Percentiles rank a stretch among this genome's conserved stretches.
Evolutionary conservation across 2,888 invertebrate species (phyloP).

Genomic region (Caradrina kadenii): DNA sequence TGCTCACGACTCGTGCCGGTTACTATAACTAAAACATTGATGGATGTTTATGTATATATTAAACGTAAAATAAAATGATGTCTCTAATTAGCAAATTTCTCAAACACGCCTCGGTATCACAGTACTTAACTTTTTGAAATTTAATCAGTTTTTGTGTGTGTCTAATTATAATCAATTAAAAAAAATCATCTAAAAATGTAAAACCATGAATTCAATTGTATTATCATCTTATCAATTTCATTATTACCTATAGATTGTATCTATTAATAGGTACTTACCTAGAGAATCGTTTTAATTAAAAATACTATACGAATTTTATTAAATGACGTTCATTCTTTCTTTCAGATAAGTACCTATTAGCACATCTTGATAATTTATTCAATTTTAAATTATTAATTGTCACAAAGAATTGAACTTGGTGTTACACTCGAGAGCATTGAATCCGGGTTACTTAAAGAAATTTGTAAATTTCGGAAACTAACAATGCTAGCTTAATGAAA

Average conservation of each 20-base stretch:
- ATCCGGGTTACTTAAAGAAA: no score
- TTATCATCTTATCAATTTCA: constrained; percentile 6
- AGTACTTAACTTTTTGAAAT: no score
- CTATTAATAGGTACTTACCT: constrained; percentile 32
- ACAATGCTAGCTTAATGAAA: no score
- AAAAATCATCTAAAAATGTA: constrained; percentile 3
- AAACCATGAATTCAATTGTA: background rate
- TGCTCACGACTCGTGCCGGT: no score
- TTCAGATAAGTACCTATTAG: constrained; percentile 22
- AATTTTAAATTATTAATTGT: background rate
- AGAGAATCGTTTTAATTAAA: constrained; percentile 13
- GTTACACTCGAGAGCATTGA: no score
- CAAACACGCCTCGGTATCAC: no score
- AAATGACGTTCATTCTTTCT: constrained; percentile 7
- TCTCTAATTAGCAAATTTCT: background rate
- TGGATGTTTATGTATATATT: background rate
- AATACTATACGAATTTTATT: constrained; percentile 24
- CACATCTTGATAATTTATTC: constrained; percentile 13
- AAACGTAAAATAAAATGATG: background rate
- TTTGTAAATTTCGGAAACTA: no score
- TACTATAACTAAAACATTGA: background rate
- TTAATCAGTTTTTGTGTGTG: no score
- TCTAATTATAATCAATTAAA: no score
- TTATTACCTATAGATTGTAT: background rate
- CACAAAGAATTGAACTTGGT: background rate